Conservation (phyloP, 30 jellyfish, hydroid and myxozoan genomes). For the Sanderia malayensis region DNA sequence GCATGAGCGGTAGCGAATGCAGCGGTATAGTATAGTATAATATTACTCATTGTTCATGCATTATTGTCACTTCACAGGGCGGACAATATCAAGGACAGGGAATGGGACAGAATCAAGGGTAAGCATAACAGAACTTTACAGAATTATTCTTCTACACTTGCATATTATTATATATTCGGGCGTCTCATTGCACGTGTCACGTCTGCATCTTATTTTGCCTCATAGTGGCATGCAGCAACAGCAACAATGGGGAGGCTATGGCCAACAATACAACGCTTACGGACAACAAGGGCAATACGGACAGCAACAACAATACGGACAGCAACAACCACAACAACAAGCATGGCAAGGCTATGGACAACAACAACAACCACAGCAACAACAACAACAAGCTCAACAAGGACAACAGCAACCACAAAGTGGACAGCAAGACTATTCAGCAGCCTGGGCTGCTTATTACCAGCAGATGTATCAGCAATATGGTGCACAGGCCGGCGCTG, state of each 20-base stretch:
- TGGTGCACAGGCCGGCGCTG: slow-evolving; percentile 62
- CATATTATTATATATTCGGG: too few relatives aligned
- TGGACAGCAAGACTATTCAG: slow-evolving; percentile 60
- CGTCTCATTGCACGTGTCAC: too few relatives aligned
- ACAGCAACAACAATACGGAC: slow-evolving; percentile 69
- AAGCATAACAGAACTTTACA: too few relatives aligned
- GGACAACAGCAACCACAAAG: slow-evolving; percentile 41
- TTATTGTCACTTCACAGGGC: too few relatives aligned
- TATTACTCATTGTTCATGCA: too few relatives aligned
- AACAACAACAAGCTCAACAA: slow-evolving; percentile 55
- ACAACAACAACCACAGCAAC: slow-evolving; percentile 60
- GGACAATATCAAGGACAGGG: not conserved
- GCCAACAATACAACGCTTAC: slow-evolving; percentile 69
- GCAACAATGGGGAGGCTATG: slow-evolving; percentile 76
- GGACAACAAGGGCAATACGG: slow-evolving; percentile 79
- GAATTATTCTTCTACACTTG: too few relatives aligned
- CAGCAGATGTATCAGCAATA: slow-evolving; percentile 72
- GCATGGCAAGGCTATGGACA: slow-evolving; percentile 67
- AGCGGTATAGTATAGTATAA: too few relatives aligned
- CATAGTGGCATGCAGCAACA: slow-evolving; percentile 25
- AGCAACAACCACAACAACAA: slow-evolving; percentile 47
- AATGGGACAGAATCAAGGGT: not conserved
- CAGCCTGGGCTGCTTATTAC: slow-evolving; percentile 91
- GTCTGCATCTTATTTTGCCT: not conserved
- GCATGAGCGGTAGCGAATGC: too few relatives aligned